Base-by-base conservation (phyloP, 2,113 vertebrate genomes). In the Lepus timidus region DNA sequence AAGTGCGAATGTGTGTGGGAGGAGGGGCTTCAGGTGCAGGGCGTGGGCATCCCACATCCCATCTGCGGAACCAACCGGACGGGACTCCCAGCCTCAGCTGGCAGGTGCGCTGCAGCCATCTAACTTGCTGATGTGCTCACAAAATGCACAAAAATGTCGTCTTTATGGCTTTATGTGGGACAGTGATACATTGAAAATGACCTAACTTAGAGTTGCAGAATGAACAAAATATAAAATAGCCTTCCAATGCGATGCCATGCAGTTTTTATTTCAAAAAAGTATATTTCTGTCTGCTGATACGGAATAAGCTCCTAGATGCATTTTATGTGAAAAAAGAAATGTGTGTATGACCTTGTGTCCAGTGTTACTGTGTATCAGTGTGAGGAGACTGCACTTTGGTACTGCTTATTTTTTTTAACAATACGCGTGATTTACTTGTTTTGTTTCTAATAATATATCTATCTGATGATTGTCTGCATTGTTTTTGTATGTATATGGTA, bases 351-450 rank as follows among this genome's bases (percentile, higher is more conserved):
- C 6, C 9, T 16, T 23, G 14, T 2, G 25, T 12, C 9, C 1
- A 20, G 3, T 0, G 0, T 29, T 16, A 22, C 0, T 44, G 1
- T 13, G 3, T 16, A 31, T 29, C 58, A 9, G 0, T 16, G 31
- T 51, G 31, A 33, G 52, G 62, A 19, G 9, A 13, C 20, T 52
- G 61, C 10, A 27, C 3, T 39, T 85, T 13, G 7, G 16, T 25
- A 5, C 7, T 17, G 16, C 27, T 12, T 10, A 31, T 33, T 76
- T 62, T 61, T 91, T 65, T 84, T 20, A 85, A n/a, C 4, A 84
- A 36, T n/a, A 5, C 2, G 9, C 65, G 20, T 39, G 33, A 31
- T 39, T 70, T 65, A 78, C 9, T 14, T 70, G 31, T 58, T 25
- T 81, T 51, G 14, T 55, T 67, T 55, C 29, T 71, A 71, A 51